Conservation (phyloP, 2,113 vertebrate genomes). For the Copsychus sechellarum region DNA sequence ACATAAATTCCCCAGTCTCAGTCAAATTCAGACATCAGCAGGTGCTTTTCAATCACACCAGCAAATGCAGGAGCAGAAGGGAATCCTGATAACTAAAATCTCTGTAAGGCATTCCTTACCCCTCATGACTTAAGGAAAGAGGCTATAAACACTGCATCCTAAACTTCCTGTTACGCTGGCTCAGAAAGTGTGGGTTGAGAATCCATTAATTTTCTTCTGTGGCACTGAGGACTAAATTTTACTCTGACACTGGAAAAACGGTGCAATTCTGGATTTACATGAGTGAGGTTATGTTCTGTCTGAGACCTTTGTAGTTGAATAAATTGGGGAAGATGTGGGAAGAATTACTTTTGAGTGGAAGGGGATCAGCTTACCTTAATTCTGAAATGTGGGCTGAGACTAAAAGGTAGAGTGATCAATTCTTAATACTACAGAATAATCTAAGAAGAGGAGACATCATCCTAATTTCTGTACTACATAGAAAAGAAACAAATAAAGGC, state of each 20-base stretch:
- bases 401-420: background rate
- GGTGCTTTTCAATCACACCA: background rate
- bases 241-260: background rate
- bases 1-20: background rate
- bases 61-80: background rate
- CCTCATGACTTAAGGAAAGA: background rate
- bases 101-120: background rate
- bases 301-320: background rate
- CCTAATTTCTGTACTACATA: background rate
- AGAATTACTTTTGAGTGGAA: background rate
- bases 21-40: background rate
- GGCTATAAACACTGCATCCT: background rate
- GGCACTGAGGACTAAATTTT: background rate
- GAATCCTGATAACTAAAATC: background rate
- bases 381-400: background rate
- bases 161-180: background rate
- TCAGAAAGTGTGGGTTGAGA: background rate
- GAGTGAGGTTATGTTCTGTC: background rate
- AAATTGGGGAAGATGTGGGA: background rate
- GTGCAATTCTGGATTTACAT: background rate
- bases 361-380: background rate
- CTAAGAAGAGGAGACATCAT: accelerated
- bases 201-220: background rate
- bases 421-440: background rate
- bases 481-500: background rate